Conservation (phyloP, 2,113 vertebrate genomes). For the Todiramphus saurophagus region DNA sequence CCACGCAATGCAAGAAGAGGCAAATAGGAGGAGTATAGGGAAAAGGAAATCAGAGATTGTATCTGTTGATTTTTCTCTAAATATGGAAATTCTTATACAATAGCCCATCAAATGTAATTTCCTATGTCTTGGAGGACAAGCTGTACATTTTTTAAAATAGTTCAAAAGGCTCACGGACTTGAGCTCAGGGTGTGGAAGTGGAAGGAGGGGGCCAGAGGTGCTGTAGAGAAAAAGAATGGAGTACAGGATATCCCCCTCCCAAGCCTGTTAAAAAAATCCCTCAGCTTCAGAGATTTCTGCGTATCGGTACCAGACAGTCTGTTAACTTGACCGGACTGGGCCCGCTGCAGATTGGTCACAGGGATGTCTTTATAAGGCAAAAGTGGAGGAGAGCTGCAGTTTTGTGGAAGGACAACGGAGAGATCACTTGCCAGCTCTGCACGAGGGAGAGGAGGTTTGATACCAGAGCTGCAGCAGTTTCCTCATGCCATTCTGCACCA, state of each 20-base stretch:
- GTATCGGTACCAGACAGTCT: not conserved
- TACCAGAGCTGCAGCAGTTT: not conserved
- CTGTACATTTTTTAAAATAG: constrained; percentile 65
- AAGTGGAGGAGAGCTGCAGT: not conserved
- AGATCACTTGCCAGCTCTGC: not conserved
- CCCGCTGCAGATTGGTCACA: accelerated
- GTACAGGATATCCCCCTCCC: constrained; percentile 23
- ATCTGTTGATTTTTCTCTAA: constrained; percentile 69
- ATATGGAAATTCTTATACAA: constrained; percentile 69
- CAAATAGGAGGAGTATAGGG: constrained; percentile 30
- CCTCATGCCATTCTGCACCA: not conserved
- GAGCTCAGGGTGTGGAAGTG: constrained; percentile 48
- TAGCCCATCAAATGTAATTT: constrained; percentile 64
- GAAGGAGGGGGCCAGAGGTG: constrained; percentile 33
- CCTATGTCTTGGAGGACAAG: constrained; percentile 59
- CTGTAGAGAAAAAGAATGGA: not conserved
- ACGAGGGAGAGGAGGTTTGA: accelerated
- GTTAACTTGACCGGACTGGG: not conserved
- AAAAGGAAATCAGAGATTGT: constrained; percentile 65
- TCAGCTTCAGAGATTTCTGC: not conserved
- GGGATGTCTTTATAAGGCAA: not conserved
- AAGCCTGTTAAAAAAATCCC: not conserved
- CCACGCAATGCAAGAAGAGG: not conserved
- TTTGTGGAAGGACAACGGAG: not conserved
- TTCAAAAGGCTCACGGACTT: constrained; percentile 55